Conservation (phyloP, 92 coral and sea anemone genomes). For the Zoanthus gigantus region DNA sequence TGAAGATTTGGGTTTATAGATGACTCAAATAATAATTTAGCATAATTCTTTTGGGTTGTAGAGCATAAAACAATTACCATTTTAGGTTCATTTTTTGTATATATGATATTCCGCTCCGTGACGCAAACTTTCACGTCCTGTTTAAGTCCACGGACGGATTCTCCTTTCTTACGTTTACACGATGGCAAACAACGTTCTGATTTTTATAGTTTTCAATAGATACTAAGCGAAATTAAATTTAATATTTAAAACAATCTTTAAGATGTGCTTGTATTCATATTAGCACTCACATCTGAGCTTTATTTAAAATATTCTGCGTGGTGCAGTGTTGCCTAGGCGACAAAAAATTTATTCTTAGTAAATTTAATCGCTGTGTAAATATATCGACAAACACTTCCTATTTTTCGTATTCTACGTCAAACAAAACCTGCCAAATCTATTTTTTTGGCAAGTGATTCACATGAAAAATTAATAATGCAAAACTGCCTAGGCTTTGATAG, state of each 20-base stretch:
- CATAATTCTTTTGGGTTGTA: too few species aligned
- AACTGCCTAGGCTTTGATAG: neutral
- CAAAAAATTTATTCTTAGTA: neutral
- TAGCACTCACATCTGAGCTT: neutral
- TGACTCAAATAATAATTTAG: too few species aligned
- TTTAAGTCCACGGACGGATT: too few species aligned
- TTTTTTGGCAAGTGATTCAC: neutral
- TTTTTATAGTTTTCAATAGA: too few species aligned
- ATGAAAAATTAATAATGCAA: neutral
- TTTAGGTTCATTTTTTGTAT: too few species aligned
- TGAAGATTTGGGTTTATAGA: too few species aligned
- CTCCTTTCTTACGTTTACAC: too few species aligned
- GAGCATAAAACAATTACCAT: too few species aligned
- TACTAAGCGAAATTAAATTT: too few species aligned
- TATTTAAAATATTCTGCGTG: neutral
- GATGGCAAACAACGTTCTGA: too few species aligned
- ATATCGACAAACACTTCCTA: constrained; percentile 14
- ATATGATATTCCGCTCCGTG: too few species aligned
- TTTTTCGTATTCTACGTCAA: constrained; percentile 15
- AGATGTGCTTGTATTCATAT: neutral
- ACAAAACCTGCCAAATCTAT: constrained; percentile 1
- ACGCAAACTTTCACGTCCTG: too few species aligned
- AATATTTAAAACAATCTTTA: neutral
- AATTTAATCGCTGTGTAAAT: constrained; percentile 1
- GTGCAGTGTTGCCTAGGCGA: neutral